phyloP scores from a whole-genome alignment of 92 coral and sea anemone genomes.

The Porites evermanni region DNA sequence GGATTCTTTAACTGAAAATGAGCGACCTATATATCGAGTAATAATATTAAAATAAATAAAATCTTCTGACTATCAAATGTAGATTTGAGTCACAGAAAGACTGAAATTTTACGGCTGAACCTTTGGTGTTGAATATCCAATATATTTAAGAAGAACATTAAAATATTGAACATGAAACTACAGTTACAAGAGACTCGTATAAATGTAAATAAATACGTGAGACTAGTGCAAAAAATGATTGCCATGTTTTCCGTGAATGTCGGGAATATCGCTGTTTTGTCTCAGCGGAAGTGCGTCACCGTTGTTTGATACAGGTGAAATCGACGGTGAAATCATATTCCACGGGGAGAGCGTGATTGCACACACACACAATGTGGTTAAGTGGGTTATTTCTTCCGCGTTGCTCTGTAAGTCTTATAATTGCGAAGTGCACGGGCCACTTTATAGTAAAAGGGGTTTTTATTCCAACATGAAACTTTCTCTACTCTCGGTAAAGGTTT shows the following conservation, averaged over 20 bases:
- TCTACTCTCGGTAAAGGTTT: conserved; percentile 3
- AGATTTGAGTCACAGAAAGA: neutral
- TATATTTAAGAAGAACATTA: too few relatives aligned
- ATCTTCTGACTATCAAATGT: neutral
- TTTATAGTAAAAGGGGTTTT: too few relatives aligned
- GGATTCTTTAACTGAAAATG: neutral
- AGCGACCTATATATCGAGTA: neutral
- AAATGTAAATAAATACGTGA: too few relatives aligned
- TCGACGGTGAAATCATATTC: conserved; percentile 20
- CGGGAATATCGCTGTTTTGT: neutral
- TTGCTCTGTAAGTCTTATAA: conserved; percentile 14
- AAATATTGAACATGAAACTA: too few relatives aligned
- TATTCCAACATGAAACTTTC: conserved; percentile 22
- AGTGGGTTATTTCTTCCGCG: conserved; percentile 14
- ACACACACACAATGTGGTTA: neutral
- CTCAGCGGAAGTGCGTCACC: conserved; percentile 7
- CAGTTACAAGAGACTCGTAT: too few relatives aligned
- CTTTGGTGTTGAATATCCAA: too few relatives aligned
- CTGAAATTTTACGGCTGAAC: neutral
- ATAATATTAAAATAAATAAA: neutral
- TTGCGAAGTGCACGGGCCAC: neutral
- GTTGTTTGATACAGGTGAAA: conserved; percentile 3
- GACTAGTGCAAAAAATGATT: too few relatives aligned
- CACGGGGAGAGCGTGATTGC: conserved; percentile 7
- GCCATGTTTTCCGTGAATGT: too few relatives aligned